phyloP scores from a whole-genome alignment of 2,113 vertebrate genomes.

The Candoia aspera region DNA sequence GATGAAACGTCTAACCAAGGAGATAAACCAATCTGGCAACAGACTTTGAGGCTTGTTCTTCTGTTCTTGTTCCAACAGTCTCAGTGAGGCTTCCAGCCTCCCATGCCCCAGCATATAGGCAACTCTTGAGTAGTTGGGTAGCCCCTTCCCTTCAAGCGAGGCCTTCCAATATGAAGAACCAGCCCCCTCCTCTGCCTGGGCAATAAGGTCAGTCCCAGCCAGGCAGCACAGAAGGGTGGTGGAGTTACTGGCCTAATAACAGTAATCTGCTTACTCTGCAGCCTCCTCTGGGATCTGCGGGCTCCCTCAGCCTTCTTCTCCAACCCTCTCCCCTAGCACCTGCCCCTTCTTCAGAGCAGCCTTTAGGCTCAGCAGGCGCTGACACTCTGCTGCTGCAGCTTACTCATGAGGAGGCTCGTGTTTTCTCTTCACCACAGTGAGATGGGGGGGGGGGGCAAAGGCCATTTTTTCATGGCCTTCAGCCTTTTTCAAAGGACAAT shows the following conservation, averaged over 20 bases:
- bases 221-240: background rate
- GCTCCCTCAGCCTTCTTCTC: background rate
- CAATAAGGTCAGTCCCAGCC: background rate
- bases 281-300: background rate
- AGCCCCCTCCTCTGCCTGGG: background rate
- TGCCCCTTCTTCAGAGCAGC: background rate
- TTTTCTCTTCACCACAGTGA: background rate
- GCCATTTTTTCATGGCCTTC: background rate
- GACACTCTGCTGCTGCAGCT: background rate
- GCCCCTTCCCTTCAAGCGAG: background rate
- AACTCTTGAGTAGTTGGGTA: too few species aligned
- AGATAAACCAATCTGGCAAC: background rate
- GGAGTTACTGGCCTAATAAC: background rate
- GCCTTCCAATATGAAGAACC: background rate
- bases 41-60: background rate
- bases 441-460: background rate
- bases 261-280: background rate
- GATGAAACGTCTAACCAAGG: background rate
- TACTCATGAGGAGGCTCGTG: background rate
- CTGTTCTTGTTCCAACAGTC: too few species aligned
- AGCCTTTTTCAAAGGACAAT: background rate
- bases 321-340: background rate
- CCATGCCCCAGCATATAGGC: too few species aligned
- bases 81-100: too few species aligned
- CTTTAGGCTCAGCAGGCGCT: background rate